A percentile compares a stretch with the other conserved stretches of the same genome.
phyloP scores from a whole-genome alignment of 2,113 vertebrate genomes.

The Phylloscopus trochiloides region DNA sequence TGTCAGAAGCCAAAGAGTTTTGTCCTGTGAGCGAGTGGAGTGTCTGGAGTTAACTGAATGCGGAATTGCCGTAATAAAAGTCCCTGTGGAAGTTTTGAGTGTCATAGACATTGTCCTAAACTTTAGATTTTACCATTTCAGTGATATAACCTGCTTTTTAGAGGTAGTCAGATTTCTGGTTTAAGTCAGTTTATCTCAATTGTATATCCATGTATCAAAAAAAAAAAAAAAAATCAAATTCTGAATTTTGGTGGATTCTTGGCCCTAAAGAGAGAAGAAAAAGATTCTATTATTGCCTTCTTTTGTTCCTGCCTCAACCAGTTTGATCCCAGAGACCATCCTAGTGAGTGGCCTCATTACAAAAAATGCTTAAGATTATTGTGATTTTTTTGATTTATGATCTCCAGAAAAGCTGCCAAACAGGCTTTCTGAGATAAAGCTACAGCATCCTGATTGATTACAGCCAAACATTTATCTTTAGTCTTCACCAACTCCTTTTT shows the following conservation, averaged over 20 bases:
- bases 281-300: neutral
- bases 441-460: neutral
- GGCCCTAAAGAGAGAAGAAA: neutral
- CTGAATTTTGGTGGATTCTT: neutral
- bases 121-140: neutral
- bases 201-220: neutral
- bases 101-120: neutral
- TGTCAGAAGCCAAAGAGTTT: conserved; percentile 22
- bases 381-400: conserved; percentile 27
- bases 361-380: neutral
- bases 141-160: neutral
- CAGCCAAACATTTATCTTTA: neutral
- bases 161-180: neutral
- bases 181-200: neutral
- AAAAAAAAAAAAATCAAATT: neutral
- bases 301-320: neutral
- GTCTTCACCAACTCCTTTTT: neutral
- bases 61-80: neutral
- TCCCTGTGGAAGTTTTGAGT: neutral
- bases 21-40: neutral
- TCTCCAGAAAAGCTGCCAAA: neutral
- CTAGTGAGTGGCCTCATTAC: neutral
- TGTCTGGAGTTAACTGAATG: neutral
- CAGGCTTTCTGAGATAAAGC: neutral
- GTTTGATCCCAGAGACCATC: neutral